Percentiles rank a stretch among this genome's conserved stretches.
These are phyloP conservation scores for Mareca penelope DNA, from an alignment of 2,797 vertebrate genomes.

Conservation along the genomic window DNA sequence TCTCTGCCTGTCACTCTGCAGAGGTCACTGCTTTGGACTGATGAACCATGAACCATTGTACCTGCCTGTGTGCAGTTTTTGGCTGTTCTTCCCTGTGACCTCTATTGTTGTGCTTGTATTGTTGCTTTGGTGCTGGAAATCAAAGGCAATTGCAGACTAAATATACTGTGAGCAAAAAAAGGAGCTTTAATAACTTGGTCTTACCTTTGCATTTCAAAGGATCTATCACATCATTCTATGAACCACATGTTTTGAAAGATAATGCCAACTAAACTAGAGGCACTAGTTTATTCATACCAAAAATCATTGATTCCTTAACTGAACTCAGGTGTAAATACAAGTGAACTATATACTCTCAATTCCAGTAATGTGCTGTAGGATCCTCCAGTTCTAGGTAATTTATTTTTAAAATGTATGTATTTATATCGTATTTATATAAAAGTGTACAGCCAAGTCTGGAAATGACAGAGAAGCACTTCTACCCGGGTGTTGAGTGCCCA, in stretches of 20 bases:
- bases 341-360: not conserved
- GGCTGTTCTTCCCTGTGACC: not conserved
- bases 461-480: not conserved
- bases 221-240: not conserved
- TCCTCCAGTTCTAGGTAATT: not conserved
- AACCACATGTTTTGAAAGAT: not conserved
- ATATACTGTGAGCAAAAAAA: not conserved
- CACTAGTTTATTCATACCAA: not conserved
- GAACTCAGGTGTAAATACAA: not conserved
- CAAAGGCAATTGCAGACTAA: not conserved
- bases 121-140: conserved; percentile 2
- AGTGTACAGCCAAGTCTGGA: not conserved
- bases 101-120: not conserved
- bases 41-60: not conserved
- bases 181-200: not conserved
- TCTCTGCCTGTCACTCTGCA: not conserved
- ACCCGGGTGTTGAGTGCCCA: not conserved
- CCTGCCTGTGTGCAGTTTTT: not conserved
- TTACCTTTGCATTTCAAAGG: conserved; percentile 48
- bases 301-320: not conserved
- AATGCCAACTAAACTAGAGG: not conserved
- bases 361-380: not conserved
- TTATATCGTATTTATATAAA: not conserved
- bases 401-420: not conserved
- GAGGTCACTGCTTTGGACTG: not conserved